phyloP scores from a whole-genome alignment of 2,888 invertebrate species.

The Eulithis prunata region DNA sequence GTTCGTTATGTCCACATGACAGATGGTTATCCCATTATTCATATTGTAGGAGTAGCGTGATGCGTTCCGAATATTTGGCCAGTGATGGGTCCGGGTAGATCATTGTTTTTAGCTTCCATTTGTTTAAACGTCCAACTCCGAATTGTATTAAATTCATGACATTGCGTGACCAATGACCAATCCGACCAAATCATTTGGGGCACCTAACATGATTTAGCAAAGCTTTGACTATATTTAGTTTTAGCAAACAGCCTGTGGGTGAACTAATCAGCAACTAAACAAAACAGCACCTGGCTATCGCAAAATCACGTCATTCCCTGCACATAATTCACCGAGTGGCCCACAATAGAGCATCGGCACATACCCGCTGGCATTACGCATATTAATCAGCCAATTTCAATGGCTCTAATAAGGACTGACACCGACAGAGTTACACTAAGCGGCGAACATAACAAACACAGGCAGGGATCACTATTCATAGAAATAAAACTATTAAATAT shows the following conservation, averaged over 20 bases:
- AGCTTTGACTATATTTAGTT: conserved; percentile 7
- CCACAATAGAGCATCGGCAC: conserved; percentile 72
- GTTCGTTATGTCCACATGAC: conserved; percentile 67
- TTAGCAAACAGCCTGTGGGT: conserved; percentile 3
- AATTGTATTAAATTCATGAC: conserved; percentile 13
- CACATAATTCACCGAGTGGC: conserved; percentile 65
- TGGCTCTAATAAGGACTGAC: conserved; percentile 80
- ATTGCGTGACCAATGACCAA: neutral
- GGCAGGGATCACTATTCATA: conserved; percentile 36
- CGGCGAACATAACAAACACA: conserved; percentile 56
- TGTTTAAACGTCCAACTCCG: conserved; percentile 5
- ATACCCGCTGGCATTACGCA: conserved; percentile 69
- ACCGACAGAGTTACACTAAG: conserved; percentile 78
- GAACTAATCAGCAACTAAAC: conserved; percentile 41
- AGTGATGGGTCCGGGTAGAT: conserved; percentile 18
- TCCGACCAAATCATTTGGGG: neutral
- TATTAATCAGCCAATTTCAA: conserved; percentile 82
- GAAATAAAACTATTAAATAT: conserved; percentile 26
- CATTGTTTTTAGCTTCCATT: conserved; percentile 26
- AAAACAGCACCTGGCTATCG: conserved; percentile 51
- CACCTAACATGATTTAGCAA: neutral
- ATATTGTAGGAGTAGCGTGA: conserved; percentile 44
- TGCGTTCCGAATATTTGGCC: conserved; percentile 35
- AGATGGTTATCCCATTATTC: conserved; percentile 69
- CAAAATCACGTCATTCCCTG: conserved; percentile 67